Evolutionary conservation across 92 coral and sea anemone species (phyloP).

Genomic region (Chrysogorgia sp.): DNA sequence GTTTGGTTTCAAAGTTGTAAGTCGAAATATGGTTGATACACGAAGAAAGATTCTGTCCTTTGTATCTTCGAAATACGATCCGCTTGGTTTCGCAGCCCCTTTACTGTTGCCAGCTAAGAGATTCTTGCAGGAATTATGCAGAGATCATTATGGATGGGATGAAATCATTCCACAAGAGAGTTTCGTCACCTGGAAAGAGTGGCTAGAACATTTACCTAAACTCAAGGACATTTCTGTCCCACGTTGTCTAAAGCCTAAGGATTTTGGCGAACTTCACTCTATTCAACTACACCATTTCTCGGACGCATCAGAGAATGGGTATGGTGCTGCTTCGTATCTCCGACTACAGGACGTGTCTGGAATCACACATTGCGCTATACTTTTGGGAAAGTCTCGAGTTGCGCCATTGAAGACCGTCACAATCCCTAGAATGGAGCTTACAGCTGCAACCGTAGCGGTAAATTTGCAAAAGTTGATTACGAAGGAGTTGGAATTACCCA

Average conservation of each 20-base stretch:
- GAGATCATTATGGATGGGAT: constrained; percentile 45
- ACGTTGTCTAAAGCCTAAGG: constrained; percentile 47
- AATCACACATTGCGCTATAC: constrained; percentile 32
- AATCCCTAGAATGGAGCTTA: constrained; percentile 55
- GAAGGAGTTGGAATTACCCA: constrained; percentile 33
- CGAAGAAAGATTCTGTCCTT: constrained; percentile 40
- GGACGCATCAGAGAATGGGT: constrained; percentile 58
- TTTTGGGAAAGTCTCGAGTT: constrained; percentile 56
- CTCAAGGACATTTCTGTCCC: constrained; percentile 31
- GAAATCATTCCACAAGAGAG: constrained; percentile 38
- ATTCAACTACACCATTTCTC: constrained; percentile 51
- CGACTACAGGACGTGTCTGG: constrained; percentile 22
- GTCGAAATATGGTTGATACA: constrained; percentile 13
- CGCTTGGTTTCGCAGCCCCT: constrained; percentile 52
- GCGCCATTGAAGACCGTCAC: constrained; percentile 48
- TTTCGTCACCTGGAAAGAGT: constrained; percentile 37
- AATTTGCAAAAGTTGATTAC: constrained; percentile 30
- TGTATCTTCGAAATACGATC: constrained; percentile 47
- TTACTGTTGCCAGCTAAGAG: constrained; percentile 49
- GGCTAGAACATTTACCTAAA: constrained; percentile 22
- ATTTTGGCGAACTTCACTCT: constrained; percentile 21
- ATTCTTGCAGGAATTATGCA: constrained; percentile 54
- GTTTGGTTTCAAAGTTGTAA: neutral
- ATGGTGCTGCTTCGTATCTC: constrained; percentile 58
- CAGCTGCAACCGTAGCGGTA: constrained; percentile 52